Conservation (phyloP, 2,797 vertebrate species). For the Nannoperca australis region DNA sequence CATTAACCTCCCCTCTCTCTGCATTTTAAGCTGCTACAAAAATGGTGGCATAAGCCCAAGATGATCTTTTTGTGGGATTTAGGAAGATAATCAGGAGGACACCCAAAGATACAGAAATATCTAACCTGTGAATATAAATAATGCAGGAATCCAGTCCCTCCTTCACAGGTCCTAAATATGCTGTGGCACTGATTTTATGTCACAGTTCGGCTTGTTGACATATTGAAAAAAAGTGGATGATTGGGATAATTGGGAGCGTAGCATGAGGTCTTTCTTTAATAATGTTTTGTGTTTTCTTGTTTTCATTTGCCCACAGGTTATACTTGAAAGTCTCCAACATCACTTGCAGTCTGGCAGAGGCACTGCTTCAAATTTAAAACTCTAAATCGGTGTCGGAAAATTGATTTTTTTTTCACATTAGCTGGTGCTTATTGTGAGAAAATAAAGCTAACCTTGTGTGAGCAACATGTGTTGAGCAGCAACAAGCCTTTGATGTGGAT, state of each 20-base stretch:
- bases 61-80: slow-evolving; percentile 52
- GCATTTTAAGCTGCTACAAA: slow-evolving; percentile 42
- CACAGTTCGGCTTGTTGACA: slow-evolving; percentile 7
- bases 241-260: not conserved
- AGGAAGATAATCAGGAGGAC: slow-evolving; percentile 45
- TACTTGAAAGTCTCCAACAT: not conserved
- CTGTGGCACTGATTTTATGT: slow-evolving; percentile 1
- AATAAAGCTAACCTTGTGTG: slow-evolving; percentile 10
- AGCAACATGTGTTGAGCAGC: slow-evolving; percentile 26
- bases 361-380: slow-evolving; percentile 27
- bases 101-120: slow-evolving; percentile 34
- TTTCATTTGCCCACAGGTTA: slow-evolving; percentile 2
- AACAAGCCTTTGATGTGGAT: slow-evolving; percentile 37
- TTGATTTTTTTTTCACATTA: not conserved
- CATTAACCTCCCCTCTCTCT: not conserved
- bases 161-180: slow-evolving; percentile 11
- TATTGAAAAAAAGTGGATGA: slow-evolving; percentile 4
- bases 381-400: slow-evolving; percentile 13
- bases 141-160: slow-evolving; percentile 27
- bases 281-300: slow-evolving; percentile 4
- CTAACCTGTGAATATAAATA: slow-evolving; percentile 51
- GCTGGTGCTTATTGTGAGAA: not conserved
- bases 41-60: slow-evolving; percentile 31
- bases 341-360: not conserved
- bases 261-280: not conserved